Percentiles rank a stretch among this genome's conserved stretches.
Evolutionary conservation across 2,113 vertebrate species (phyloP).

Genomic region (Amia ocellicauda): DNA sequence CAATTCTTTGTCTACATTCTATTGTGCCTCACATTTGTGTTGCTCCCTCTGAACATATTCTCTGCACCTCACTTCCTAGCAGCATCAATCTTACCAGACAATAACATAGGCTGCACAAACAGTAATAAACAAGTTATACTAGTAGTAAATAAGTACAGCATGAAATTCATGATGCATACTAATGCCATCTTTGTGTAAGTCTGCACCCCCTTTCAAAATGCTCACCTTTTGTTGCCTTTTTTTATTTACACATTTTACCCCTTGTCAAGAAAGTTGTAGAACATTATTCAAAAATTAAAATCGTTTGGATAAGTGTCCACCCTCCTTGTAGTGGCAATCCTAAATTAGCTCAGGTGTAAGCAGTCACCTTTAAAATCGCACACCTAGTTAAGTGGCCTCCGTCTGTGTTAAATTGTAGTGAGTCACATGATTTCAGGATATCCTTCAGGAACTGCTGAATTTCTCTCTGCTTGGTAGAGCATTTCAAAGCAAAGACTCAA

Average conservation of each 20-base stretch:
- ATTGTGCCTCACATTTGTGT: constrained; percentile 21
- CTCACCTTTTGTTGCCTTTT: not conserved
- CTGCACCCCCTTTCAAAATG: too few species aligned
- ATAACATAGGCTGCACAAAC: constrained; percentile 26
- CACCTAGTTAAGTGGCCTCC: too few species aligned
- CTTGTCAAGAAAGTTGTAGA: not conserved
- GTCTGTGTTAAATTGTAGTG: too few species aligned
- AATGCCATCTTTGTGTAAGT: not conserved
- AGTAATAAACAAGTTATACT: constrained; percentile 23
- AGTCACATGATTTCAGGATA: too few species aligned
- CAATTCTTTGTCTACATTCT: constrained; percentile 20
- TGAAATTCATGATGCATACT: not conserved
- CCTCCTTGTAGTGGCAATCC: too few species aligned
- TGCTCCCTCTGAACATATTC: constrained; percentile 17
- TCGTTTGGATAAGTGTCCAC: too few species aligned
- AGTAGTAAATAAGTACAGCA: not conserved
- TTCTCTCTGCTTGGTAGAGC: too few species aligned
- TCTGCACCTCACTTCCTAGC: constrained; percentile 17
- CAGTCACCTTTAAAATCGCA: too few species aligned
- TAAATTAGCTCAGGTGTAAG: too few species aligned
- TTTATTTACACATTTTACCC: constrained; percentile 14
- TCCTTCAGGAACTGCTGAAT: too few species aligned
- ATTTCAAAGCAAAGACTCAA: too few species aligned
- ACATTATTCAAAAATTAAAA: constrained; percentile 8
- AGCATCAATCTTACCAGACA: constrained; percentile 34